Conservation (phyloP, 1,140 invertebrate genomes). For the Drosophila navojoa region DNA sequence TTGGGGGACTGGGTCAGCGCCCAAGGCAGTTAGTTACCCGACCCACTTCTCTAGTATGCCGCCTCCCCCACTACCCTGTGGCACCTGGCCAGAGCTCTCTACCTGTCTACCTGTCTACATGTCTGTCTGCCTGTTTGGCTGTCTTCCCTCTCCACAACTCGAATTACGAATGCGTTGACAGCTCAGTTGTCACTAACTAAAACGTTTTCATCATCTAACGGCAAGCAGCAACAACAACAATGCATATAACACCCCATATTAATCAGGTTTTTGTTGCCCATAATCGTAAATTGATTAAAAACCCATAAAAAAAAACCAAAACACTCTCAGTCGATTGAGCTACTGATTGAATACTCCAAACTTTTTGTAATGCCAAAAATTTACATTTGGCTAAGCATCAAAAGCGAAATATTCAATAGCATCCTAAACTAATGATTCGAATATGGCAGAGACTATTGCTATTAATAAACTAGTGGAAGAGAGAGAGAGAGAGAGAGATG, state of each 20-base stretch:
- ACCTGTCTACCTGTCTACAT: not conserved
- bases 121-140: slow-evolving; percentile 3
- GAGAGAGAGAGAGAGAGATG: no score
- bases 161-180: slow-evolving; percentile 72
- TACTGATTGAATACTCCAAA: not conserved
- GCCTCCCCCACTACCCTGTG: not conserved
- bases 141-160: slow-evolving; percentile 39
- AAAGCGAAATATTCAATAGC: slow-evolving; percentile 14
- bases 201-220: slow-evolving; percentile 64
- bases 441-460: slow-evolving; percentile 1
- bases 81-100: slow-evolving; percentile 12
- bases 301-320: slow-evolving; percentile 32
- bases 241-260: slow-evolving; percentile 23
- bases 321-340: slow-evolving; percentile 32
- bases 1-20: slow-evolving; percentile 37
- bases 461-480: not conserved
- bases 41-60: slow-evolving; percentile 31
- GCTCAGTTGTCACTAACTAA: slow-evolving; percentile 66
- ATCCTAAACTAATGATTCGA: not conserved
- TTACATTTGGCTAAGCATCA: slow-evolving; percentile 43
- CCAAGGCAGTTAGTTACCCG: slow-evolving; percentile 51
- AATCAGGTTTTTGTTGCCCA: slow-evolving; percentile 31
- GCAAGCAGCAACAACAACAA: slow-evolving; percentile 34
- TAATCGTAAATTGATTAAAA: slow-evolving; percentile 50
- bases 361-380: slow-evolving; percentile 44